phyloP scores from a whole-genome alignment of 2,797 vertebrate species.

The Pseudomugil gertrudae region DNA sequence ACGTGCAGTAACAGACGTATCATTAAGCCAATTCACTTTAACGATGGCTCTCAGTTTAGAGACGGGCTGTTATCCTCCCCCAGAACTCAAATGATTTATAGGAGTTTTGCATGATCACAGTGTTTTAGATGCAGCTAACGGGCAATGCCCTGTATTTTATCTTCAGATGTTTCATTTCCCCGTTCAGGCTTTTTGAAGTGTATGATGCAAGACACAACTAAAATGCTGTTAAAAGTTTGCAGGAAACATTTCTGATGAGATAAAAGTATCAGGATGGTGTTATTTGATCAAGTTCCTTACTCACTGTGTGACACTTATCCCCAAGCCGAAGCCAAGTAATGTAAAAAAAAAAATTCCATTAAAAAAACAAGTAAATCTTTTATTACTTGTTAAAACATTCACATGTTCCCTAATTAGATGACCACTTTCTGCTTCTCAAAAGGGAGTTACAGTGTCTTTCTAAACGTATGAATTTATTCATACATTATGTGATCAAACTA shows the following conservation, averaged over 20 bases:
- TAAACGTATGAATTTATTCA: not conserved
- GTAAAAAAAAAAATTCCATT: too few relatives aligned
- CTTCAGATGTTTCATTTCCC: constrained; percentile 47
- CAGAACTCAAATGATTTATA: constrained; percentile 60
- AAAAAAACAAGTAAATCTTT: not conserved
- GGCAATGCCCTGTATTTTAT: constrained; percentile 54
- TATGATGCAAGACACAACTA: constrained; percentile 11
- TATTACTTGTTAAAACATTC: not conserved
- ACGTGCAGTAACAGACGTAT: constrained; percentile 65
- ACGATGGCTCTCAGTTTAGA: constrained; percentile 60
- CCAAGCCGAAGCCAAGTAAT: not conserved
- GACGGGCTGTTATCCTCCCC: constrained; percentile 61
- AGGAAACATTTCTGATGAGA: constrained; percentile 3
- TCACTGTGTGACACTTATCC: not conserved
- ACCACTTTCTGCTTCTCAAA: not conserved
- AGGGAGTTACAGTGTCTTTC: not conserved
- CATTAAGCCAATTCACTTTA: constrained; percentile 75
- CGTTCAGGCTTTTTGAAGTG: constrained; percentile 20
- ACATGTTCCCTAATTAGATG: not conserved
- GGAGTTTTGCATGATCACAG: constrained; percentile 59
- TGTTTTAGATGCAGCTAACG: constrained; percentile 58
- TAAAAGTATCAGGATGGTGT: constrained; percentile 5
- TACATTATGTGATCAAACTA: not conserved
- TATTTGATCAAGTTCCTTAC: not conserved
- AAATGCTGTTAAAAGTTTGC: constrained; percentile 18